Conservation (phyloP, 1,140 invertebrate genomes). For the Drosophila equinoxialis region DNA sequence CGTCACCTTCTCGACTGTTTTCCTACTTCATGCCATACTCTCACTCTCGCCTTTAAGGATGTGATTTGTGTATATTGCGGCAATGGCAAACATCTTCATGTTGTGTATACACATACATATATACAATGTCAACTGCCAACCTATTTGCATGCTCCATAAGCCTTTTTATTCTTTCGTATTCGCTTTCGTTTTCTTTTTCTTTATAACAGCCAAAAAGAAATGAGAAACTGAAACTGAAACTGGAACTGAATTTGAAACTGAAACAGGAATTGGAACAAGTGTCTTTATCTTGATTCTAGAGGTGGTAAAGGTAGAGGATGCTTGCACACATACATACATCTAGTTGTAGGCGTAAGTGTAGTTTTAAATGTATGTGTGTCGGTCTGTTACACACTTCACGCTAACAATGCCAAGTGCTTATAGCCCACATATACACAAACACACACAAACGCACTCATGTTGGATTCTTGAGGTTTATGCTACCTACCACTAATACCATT, state of each 20-base stretch:
- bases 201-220: constrained; percentile 1
- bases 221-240: constrained; percentile 9
- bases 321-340: background rate
- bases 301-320: background rate
- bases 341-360: constrained; percentile 9
- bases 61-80: constrained; percentile 20
- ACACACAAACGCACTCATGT: background rate
- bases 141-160: constrained; percentile 34
- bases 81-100: constrained; percentile 20
- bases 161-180: constrained; percentile 10
- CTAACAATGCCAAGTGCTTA: constrained; percentile 12
- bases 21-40: background rate
- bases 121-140: constrained; percentile 22
- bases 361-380: background rate
- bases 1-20: constrained; percentile 6
- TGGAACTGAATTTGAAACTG: background rate
- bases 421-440: background rate
- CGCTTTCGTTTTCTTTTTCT: no score
- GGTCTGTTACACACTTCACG: background rate
- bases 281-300: background rate
- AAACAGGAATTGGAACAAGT: background rate
- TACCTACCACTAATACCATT: constrained; percentile 15
- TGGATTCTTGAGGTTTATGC: constrained; percentile 28
- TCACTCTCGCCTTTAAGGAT: constrained; percentile 15
- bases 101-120: background rate